phyloP scores from a whole-genome alignment of 2,797 vertebrate genomes.

The Pantherophis vulpinus region DNA sequence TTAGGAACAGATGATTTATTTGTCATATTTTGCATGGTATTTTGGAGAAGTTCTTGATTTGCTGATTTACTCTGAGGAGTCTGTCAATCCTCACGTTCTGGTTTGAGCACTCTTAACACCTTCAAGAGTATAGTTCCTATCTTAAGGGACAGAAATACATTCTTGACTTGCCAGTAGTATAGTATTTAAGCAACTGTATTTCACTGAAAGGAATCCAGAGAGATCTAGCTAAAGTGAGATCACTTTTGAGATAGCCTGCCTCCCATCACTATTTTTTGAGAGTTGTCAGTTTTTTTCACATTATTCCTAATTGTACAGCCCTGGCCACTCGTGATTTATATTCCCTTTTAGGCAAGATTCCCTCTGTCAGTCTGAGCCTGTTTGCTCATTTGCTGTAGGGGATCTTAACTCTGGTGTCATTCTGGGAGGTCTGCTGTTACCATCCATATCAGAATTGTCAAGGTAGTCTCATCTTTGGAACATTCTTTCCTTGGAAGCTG shows the following conservation, averaged over 20 bases:
- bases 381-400: neutral
- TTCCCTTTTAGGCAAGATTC: neutral
- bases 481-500: neutral
- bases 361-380: neutral
- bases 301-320: neutral
- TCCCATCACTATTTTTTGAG: neutral
- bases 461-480: neutral
- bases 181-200: neutral
- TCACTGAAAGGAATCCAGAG: neutral
- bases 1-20: neutral
- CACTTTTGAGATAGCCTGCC: neutral
- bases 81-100: neutral
- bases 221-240: neutral
- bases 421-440: neutral
- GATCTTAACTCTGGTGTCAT: neutral
- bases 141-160: neutral
- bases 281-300: neutral
- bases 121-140: neutral
- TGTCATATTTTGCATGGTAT: neutral
- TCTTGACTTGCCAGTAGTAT: neutral
- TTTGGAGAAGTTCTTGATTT: neutral
- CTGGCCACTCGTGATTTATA: neutral
- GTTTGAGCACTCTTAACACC: neutral
- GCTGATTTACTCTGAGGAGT: neutral
- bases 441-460: neutral